phyloP scores from a whole-genome alignment of 37 sponge, comb jelly and placozoan species.

The Aphrocallistes beatrix region DNA sequence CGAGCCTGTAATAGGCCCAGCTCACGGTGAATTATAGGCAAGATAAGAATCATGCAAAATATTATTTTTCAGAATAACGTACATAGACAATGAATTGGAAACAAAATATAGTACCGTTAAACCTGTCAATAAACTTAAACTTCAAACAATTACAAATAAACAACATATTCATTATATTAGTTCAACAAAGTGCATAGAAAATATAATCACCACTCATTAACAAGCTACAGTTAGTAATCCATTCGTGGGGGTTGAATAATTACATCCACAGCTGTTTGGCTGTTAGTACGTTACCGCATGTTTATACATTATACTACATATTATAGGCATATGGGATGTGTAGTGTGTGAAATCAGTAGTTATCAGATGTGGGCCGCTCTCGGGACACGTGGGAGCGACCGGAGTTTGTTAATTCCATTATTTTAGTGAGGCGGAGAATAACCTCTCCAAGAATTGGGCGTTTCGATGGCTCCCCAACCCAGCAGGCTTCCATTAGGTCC shows the following conservation, averaged over 20 bases:
- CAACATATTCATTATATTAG: background rate
- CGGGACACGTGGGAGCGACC: background rate
- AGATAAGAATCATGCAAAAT: too few relatives aligned
- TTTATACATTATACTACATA: background rate
- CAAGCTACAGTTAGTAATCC: background rate
- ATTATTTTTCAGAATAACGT: background rate
- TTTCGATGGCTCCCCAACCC: constrained; percentile 50
- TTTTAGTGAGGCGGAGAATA: constrained; percentile 27
- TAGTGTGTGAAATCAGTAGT: background rate
- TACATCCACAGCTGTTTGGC: background rate
- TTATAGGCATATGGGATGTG: background rate
- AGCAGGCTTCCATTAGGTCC: constrained; percentile 75
- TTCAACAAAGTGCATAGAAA: background rate
- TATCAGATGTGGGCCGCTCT: background rate
- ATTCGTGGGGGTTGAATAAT: background rate
- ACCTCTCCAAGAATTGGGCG: constrained; percentile 68
- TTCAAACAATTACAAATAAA: constrained; percentile 3
- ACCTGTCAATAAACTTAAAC: constrained; percentile 20
- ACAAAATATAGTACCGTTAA: background rate
- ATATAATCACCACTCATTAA: background rate
- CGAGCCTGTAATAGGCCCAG: too few relatives aligned
- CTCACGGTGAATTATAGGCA: too few relatives aligned
- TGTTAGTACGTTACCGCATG: background rate
- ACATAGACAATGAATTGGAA: background rate
- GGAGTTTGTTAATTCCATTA: background rate